phyloP scores from a whole-genome alignment of 2,113 vertebrate species.

The Psammodynastes pulverulentus region DNA sequence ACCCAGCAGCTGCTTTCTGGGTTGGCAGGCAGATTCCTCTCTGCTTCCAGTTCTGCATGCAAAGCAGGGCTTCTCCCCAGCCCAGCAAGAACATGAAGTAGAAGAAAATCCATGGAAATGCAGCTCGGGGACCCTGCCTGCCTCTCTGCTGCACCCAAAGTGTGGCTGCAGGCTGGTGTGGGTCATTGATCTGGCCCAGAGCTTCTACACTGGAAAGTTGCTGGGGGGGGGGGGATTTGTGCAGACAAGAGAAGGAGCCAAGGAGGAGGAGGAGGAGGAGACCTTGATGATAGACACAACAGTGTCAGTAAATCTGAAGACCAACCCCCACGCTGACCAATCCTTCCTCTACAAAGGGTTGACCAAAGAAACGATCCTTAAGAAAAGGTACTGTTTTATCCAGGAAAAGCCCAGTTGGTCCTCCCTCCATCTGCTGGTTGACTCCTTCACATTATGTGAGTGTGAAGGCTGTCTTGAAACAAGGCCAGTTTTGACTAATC shows the following conservation, averaged over 20 bases:
- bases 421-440: neutral
- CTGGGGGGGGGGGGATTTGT: neutral
- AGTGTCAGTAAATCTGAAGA: neutral
- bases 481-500: neutral
- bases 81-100: neutral
- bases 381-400: neutral
- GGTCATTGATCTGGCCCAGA: neutral
- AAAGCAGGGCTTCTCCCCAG: neutral
- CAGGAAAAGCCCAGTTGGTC: neutral
- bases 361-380: neutral
- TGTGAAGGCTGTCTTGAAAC: neutral
- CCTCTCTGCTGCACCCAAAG: neutral
- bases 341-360: neutral
- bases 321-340: neutral
- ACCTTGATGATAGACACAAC: neutral
- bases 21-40: neutral
- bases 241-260: neutral
- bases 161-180: neutral
- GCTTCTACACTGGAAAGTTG: neutral
- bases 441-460: neutral
- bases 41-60: neutral
- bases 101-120: neutral
- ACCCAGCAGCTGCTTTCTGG: neutral
- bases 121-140: neutral
- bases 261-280: neutral